phyloP scores from a whole-genome alignment of 2,888 invertebrate species.

The Orthonevra nobilis region DNA sequence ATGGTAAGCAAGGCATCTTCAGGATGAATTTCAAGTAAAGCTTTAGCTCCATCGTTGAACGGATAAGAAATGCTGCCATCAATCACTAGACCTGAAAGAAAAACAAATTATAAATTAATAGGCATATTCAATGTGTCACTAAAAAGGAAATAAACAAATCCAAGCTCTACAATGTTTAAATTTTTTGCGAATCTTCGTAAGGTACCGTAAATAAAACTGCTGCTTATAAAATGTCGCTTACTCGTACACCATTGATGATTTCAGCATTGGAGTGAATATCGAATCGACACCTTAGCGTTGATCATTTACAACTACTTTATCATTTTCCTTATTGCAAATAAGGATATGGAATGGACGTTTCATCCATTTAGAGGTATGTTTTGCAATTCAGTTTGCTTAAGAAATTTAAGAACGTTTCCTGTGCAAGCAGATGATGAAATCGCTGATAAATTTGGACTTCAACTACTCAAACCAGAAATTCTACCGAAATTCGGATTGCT shows the following conservation, averaged over 20 bases:
- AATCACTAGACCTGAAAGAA: slow-evolving; percentile 87
- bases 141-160: not conserved
- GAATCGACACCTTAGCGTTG: slow-evolving; percentile 71
- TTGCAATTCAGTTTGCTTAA: not conserved
- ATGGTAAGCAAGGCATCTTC: slow-evolving; percentile 94
- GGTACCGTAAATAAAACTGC: not conserved
- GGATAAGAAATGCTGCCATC: slow-evolving; percentile 96
- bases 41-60: slow-evolving; percentile 96
- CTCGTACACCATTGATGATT: not conserved
- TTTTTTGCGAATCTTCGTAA: not conserved
- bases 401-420: not conserved
- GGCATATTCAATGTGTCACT: not conserved
- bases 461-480: slow-evolving; percentile 70
- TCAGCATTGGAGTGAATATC: slow-evolving; percentile 62
- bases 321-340: slow-evolving; percentile 72
- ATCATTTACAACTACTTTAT: slow-evolving; percentile 72
- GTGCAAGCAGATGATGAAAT: slow-evolving; percentile 65
- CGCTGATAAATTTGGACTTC: slow-evolving; percentile 72
- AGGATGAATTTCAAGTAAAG: slow-evolving; percentile 89
- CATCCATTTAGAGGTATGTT: slow-evolving; percentile 71
- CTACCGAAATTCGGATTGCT: slow-evolving; percentile 72
- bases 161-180: not conserved
- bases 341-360: slow-evolving; percentile 71
- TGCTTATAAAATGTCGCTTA: no score
- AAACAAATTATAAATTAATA: slow-evolving; percentile 18